Base-by-base conservation (phyloP, 2,888 invertebrate species). In the Sabatieria punctata region DNA sequence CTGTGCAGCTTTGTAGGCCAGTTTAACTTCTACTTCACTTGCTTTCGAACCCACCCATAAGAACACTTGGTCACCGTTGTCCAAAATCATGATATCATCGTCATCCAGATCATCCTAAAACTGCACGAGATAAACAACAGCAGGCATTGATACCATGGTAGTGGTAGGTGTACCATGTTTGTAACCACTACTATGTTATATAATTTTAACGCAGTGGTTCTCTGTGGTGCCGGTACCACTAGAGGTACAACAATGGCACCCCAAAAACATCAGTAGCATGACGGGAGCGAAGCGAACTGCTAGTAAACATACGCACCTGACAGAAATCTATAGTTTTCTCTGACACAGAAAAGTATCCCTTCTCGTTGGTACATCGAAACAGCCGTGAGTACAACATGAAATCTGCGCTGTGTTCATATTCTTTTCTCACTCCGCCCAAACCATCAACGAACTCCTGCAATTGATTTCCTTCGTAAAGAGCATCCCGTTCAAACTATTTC, bases 81-180 rank as follows among this genome's bases (percentile, higher is more conserved):
- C 97, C 56, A 97, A 73, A 55, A 97, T 86, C 97, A 97, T 97
- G 33, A 97, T 93, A 68, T 99, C 97, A 67, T 99, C 95, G 70
- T 97, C 95, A 1, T 93, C 93, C 56, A 97, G 73, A 71, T 97
- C 97, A 66, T 97, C 97, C 82, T 89, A 68, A 43, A 72, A 35
- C 13, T 13, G 13, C 27, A 21, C 18, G 40, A 11, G 40, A 11
- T 15, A 27, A 18, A n/a, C n/a, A n/a, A n/a, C n/a, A n/a, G n/a
- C n/a, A n/a, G n/a, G n/a, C n/a, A n/a, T n/a, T n/a, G n/a, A n/a
- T n/a, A n/a, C n/a, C n/a, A n/a, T n/a, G n/a, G n/a, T n/a, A n/a
- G n/a, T n/a, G n/a, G n/a, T n/a, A n/a, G n/a, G n/a, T n/a, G n/a
- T n/a, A n/a, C n/a, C n/a, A n/a, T n/a, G n/a, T n/a, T n/a, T n/a